Conservation (phyloP, 1,140 invertebrate species). For the Drosophila lacertosa region DNA sequence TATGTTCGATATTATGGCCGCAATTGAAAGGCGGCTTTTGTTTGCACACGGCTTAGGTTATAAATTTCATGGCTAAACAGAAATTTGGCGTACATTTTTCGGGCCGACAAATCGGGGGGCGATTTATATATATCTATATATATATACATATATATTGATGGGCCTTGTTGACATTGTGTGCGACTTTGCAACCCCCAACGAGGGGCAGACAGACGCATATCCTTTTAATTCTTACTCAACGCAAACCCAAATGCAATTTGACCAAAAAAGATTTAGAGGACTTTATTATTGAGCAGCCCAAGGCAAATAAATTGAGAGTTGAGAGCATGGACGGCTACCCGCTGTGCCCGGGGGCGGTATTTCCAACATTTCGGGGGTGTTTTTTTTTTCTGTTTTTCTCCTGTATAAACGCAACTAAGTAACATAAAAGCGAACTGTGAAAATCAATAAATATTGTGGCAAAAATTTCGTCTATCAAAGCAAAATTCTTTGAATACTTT, state of each 20-base stretch:
- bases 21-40: constrained; percentile 52
- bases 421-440: constrained; percentile 28
- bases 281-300: constrained; percentile 59
- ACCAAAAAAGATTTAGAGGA: constrained; percentile 66
- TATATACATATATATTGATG: constrained; percentile 47
- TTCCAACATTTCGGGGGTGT: constrained; percentile 35
- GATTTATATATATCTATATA: constrained; percentile 8
- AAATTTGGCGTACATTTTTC: constrained; percentile 1
- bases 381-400: too few species aligned
- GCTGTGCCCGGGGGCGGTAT: constrained; percentile 44
- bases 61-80: constrained; percentile 16
- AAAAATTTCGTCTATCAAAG: constrained; percentile 24
- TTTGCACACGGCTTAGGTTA: constrained; percentile 32
- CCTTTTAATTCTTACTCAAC: constrained; percentile 56
- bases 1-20: constrained; percentile 41
- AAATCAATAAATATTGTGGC: constrained; percentile 60
- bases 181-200: neutral
- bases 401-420: constrained; percentile 29
- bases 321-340: constrained; percentile 21
- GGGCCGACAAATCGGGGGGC: neutral
- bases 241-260: constrained; percentile 62
- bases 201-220: constrained; percentile 34
- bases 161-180: constrained; percentile 54
- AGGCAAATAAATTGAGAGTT: constrained; percentile 52
- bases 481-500: constrained; percentile 29